These are phyloP conservation scores for Congeria kusceri DNA, from an alignment of 2,888 invertebrate genomes.

Conservation along the genomic window DNA sequence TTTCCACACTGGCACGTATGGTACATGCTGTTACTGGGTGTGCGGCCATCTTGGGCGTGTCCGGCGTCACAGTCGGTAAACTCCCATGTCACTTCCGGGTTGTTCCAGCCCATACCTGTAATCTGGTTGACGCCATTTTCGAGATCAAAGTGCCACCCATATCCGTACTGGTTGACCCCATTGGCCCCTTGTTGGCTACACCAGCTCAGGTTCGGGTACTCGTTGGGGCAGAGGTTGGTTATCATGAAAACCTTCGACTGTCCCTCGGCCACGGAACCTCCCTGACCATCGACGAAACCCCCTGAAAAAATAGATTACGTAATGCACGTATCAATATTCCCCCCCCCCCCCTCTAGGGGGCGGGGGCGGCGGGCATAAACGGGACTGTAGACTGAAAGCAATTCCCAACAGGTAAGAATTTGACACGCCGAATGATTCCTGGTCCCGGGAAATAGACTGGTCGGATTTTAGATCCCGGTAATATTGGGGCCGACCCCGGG, in stretches of 20 bases:
- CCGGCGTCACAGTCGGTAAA: slow-evolving; percentile 47
- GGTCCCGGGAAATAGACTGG: too few relatives aligned
- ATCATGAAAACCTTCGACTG: slow-evolving; percentile 70
- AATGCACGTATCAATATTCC: too few relatives aligned
- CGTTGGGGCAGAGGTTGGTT: slow-evolving; percentile 75
- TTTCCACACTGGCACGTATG: slow-evolving; percentile 53
- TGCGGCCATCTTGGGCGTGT: slow-evolving; percentile 27
- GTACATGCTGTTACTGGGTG: slow-evolving; percentile 48
- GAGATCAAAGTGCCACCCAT: slow-evolving; percentile 68
- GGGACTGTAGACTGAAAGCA: too few relatives aligned
- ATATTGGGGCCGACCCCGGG: too few relatives aligned
- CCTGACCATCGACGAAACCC: slow-evolving; percentile 72
- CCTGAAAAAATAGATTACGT: too few relatives aligned
- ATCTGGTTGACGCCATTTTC: slow-evolving; percentile 66
- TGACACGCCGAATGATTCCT: too few relatives aligned
- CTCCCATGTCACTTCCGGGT: slow-evolving; percentile 73
- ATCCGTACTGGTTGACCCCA: slow-evolving; percentile 61
- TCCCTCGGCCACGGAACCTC: slow-evolving; percentile 46
- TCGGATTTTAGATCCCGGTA: too few relatives aligned
- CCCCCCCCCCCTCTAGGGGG: too few relatives aligned
- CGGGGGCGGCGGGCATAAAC: too few relatives aligned
- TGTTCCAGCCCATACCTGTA: slow-evolving; percentile 63
- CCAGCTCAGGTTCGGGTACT: slow-evolving; percentile 71
- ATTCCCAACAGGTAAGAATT: too few relatives aligned
- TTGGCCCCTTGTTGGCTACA: slow-evolving; percentile 65